Evolutionary conservation across 2,113 vertebrate species (phyloP).

Genomic region (Gobiocypris rarus): DNA sequence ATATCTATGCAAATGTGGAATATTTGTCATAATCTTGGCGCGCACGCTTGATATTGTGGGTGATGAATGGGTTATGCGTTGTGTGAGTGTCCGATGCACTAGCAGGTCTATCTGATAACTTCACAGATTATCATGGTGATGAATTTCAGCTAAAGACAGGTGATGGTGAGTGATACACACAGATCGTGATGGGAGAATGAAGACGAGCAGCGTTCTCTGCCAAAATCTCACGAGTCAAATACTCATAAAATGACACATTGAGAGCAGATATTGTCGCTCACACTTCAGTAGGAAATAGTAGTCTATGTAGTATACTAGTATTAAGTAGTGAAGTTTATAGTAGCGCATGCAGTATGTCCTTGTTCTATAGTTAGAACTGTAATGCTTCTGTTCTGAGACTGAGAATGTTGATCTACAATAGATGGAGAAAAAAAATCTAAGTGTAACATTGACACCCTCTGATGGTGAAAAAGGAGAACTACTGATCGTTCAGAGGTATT

Average conservation of each 20-base stretch:
- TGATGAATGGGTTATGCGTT: neutral
- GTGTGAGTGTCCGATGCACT: neutral
- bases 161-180: slow-evolving; percentile 4
- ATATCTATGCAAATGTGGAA: neutral
- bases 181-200: neutral
- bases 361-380: neutral
- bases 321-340: neutral
- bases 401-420: neutral
- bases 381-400: neutral
- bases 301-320: neutral
- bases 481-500: neutral
- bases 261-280: neutral
- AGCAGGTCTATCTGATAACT: neutral
- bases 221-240: neutral
- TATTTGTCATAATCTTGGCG: neutral
- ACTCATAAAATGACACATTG: neutral
- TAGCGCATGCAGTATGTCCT: neutral
- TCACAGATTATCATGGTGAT: slow-evolving; percentile 25
- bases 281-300: neutral
- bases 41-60: neutral
- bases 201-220: neutral
- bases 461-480: slow-evolving; percentile 18
- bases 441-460: slow-evolving; percentile 39
- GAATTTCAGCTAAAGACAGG: slow-evolving; percentile 24
- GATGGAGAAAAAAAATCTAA: neutral